phyloP scores from a whole-genome alignment of 2,113 vertebrate species.

The Pseudonaja textilis region DNA sequence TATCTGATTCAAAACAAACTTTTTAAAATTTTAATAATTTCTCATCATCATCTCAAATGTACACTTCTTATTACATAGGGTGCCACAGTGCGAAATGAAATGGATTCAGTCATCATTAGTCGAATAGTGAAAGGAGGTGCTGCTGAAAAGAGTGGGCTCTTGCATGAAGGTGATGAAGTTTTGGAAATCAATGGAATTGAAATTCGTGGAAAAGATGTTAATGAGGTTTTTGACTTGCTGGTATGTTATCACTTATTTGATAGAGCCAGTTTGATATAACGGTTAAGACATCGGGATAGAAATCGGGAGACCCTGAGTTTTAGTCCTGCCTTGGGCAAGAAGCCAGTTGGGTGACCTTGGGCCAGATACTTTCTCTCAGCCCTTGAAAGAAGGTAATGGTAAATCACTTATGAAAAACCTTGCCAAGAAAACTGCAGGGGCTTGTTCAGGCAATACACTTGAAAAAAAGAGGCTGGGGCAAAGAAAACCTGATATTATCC shows the following conservation, averaged over 20 bases:
- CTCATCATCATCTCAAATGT: conserved; percentile 36
- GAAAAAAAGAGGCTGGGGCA: not conserved
- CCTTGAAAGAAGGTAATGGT: not conserved
- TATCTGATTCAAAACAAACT: not conserved
- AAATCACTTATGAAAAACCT: not conserved
- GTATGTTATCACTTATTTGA: conserved; percentile 72
- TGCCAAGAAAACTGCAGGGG: not conserved
- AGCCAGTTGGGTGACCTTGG: not conserved
- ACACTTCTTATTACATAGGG: conserved; percentile 73
- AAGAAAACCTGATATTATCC: not conserved
- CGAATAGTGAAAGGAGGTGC: conserved; percentile 93
- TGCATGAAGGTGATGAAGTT: conserved; percentile 94
- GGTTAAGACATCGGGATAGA: not conserved
- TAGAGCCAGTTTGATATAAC: not conserved
- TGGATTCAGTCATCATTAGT: conserved; percentile 94
- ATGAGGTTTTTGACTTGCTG: conserved; percentile 93
- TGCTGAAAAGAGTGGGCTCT: conserved; percentile 88
- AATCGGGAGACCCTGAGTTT: not conserved
- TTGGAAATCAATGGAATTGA: conserved; percentile 91
- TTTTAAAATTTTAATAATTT: not conserved
- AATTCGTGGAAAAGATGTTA: conserved; percentile 92
- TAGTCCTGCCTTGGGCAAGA: not conserved
- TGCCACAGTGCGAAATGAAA: conserved; percentile 91
- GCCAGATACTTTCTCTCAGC: not conserved
- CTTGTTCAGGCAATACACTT: not conserved